Conservation (phyloP, 1,140 invertebrate species). For the Philopotamus ludificatus region DNA sequence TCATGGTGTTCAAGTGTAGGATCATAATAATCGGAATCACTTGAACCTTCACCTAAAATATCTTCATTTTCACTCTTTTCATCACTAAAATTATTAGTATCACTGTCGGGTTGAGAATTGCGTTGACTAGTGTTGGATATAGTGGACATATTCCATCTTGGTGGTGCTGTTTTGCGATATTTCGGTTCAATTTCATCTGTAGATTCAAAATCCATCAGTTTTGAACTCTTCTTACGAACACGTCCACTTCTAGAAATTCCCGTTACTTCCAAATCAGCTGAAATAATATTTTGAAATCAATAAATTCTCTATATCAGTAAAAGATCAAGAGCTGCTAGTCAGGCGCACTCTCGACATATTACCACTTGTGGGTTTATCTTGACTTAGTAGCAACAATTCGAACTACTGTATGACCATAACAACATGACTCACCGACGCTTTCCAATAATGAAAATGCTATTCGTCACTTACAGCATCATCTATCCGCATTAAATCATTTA, state of each 20-base stretch:
- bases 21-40: slow-evolving; percentile 60
- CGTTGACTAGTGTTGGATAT: background rate
- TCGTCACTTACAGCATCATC: too few species aligned
- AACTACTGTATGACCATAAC: too few species aligned
- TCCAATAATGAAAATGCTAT: too few species aligned
- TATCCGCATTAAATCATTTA: too few species aligned
- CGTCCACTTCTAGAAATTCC: slow-evolving; percentile 84
- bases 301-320: too few species aligned
- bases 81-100: slow-evolving; percentile 10
- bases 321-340: too few species aligned
- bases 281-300: too few species aligned
- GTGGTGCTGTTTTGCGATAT: slow-evolving; percentile 35
- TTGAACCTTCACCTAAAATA: slow-evolving; percentile 47
- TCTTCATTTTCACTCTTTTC: slow-evolving; percentile 20
- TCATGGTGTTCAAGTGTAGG: slow-evolving; percentile 58
- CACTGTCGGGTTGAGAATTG: background rate
- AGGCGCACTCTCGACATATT: too few species aligned
- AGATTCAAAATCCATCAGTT: slow-evolving; percentile 89
- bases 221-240: slow-evolving; percentile 91
- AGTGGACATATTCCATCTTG: background rate
- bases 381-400: too few species aligned
- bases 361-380: too few species aligned
- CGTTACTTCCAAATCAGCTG: slow-evolving; percentile 62
- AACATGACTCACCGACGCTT: too few species aligned
- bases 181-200: slow-evolving; percentile 72